These are phyloP conservation scores for Nomia melanderi DNA, from an alignment of 1,140 invertebrate genomes.

Conservation along the genomic window DNA sequence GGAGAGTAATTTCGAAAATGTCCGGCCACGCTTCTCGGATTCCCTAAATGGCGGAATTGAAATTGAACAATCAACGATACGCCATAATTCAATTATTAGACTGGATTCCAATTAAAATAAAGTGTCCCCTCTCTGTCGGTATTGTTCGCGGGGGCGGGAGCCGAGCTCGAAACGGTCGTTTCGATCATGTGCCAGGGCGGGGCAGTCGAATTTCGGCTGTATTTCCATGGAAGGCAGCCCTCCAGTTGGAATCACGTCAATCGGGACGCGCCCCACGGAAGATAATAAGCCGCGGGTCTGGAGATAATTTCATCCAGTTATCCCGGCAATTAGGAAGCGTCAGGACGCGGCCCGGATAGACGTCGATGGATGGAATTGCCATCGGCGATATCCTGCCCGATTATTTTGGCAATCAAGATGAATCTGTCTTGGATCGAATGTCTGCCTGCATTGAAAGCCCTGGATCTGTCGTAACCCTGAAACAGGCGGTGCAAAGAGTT, in stretches of 20 bases:
- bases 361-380: conserved; percentile 14
- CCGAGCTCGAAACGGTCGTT: not conserved
- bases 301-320: conserved; percentile 24
- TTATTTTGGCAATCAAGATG: conserved; percentile 13
- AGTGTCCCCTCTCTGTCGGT: not conserved
- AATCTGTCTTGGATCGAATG: not conserved
- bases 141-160: not conserved
- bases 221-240: not conserved
- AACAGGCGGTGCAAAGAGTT: not conserved
- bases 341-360: not conserved
- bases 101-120: conserved; percentile 22
- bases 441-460: not conserved
- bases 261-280: not conserved
- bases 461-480: not conserved
- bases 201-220: not conserved
- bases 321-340: conserved; percentile 27
- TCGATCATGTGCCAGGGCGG: not conserved
- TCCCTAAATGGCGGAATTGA: not conserved
- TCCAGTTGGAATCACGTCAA: not conserved
- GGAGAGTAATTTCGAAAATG: not conserved
- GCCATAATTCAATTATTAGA: not conserved
- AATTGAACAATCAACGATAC: not conserved
- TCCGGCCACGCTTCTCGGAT: not conserved
- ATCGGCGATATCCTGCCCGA: not conserved
- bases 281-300: conserved; percentile 16